A percentile compares a stretch with the other conserved stretches of the same genome.
Conservation (phyloP, 2,113 vertebrate species). For the Chloebia gouldiae region DNA sequence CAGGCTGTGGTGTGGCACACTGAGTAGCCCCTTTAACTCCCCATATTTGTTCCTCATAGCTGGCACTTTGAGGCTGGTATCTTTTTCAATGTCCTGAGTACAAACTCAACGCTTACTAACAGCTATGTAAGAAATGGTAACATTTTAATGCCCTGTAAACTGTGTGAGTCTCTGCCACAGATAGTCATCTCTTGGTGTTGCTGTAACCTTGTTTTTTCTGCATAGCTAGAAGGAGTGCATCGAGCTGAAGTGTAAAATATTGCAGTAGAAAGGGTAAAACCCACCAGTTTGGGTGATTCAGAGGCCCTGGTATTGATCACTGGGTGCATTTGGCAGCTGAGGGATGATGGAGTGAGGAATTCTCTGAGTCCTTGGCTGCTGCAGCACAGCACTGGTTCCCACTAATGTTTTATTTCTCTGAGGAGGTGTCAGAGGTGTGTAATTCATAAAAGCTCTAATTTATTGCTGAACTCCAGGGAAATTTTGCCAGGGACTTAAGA, state of each 20-base stretch:
- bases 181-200: not conserved
- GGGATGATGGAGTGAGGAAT: not conserved
- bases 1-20: not conserved
- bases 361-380: not conserved
- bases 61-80: not conserved
- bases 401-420: not conserved
- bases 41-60: fast-evolving
- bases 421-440: not conserved
- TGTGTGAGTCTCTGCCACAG: not conserved
- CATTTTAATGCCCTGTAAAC: not conserved
- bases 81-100: not conserved
- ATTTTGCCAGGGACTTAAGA: not conserved
- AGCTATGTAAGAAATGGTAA: fast-evolving
- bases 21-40: not conserved
- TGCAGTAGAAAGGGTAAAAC: not conserved
- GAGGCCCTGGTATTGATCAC: not conserved
- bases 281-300: not conserved
- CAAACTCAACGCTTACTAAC: not conserved
- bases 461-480: constrained; percentile 6
- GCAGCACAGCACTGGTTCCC: not conserved
- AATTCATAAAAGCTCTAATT: not conserved
- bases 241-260: not conserved
- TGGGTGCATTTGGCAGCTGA: not conserved
- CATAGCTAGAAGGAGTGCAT: not conserved
- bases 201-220: not conserved